Conservation (phyloP, 2,797 vertebrate species). For the Acanthornis magna region DNA sequence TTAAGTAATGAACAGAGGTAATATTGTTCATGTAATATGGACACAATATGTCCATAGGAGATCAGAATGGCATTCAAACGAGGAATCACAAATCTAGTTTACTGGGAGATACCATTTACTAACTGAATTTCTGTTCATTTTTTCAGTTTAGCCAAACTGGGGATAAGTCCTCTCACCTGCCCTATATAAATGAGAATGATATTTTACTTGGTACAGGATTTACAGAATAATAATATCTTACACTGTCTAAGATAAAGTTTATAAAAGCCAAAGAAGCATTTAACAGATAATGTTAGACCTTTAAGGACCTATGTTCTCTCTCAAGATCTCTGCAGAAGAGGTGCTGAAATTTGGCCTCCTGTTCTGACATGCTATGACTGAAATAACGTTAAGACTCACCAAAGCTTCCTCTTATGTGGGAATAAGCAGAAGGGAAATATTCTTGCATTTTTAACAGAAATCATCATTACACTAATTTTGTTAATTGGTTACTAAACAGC, state of each 20-base stretch:
- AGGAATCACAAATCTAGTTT: not conserved
- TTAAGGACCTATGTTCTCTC: not conserved
- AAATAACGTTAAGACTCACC: not conserved
- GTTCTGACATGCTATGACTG: not conserved
- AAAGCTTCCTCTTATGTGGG: not conserved
- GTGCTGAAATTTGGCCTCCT: not conserved
- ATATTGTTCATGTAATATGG: not conserved
- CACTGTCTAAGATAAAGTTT: not conserved
- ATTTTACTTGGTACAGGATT: not conserved
- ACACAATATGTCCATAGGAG: not conserved
- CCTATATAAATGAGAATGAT: not conserved
- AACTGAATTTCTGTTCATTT: not conserved
- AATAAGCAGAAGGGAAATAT: not conserved
- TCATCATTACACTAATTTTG: not conserved
- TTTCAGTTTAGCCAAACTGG: not conserved
- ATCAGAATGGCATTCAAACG: not conserved
- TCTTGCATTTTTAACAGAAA: not conserved
- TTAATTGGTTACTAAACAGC: not conserved
- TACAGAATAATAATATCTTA: not conserved
- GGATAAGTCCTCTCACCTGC: not conserved
- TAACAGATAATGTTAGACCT: not conserved
- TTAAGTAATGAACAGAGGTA: not conserved
- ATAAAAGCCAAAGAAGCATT: not conserved
- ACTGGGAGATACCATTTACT: not conserved
- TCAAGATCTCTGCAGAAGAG: not conserved